A percentile compares a stretch with the other conserved stretches of the same genome.
These are phyloP conservation scores for Nibea coibor DNA, from an alignment of 2,113 vertebrate species.

Conservation along the genomic window DNA sequence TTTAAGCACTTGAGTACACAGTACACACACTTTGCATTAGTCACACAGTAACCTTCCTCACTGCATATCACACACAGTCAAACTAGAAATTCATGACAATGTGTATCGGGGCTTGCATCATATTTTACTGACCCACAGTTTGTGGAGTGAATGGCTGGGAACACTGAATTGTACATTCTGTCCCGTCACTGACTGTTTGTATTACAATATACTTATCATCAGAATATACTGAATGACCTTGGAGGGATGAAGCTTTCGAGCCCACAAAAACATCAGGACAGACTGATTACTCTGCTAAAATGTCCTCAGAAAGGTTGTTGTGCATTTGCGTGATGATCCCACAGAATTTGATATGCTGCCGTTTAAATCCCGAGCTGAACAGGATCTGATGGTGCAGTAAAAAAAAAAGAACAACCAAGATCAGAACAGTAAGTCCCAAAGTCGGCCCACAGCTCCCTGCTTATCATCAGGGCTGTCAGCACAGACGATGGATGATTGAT, in stretches of 20 bases:
- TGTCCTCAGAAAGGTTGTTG: conserved; percentile 45
- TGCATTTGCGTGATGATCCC: conserved; percentile 51
- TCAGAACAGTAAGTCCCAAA: conserved; percentile 15
- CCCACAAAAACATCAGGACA: neutral
- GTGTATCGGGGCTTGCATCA: neutral
- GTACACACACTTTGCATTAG: neutral
- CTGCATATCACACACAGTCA: neutral
- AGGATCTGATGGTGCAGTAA: conserved; percentile 41
- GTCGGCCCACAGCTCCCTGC: neutral
- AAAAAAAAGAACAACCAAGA: neutral
- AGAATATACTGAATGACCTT: neutral
- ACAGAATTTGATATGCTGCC: conserved; percentile 70
- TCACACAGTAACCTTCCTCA: neutral
- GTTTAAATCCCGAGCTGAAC: conserved; percentile 23
- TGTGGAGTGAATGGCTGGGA: neutral
- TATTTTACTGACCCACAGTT: neutral
- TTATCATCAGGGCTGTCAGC: neutral
- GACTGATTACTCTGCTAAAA: conserved; percentile 21
- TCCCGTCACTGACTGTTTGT: neutral
- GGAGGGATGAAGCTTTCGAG: neutral
- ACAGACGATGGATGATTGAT: neutral
- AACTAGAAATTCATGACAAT: neutral
- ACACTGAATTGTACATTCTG: neutral
- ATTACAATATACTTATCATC: neutral
- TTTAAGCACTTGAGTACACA: neutral